Percentiles rank a stretch among this genome's conserved stretches.
Evolutionary conservation across 2,888 invertebrate species (phyloP).

Genomic region (Adela reaumurella): DNA sequence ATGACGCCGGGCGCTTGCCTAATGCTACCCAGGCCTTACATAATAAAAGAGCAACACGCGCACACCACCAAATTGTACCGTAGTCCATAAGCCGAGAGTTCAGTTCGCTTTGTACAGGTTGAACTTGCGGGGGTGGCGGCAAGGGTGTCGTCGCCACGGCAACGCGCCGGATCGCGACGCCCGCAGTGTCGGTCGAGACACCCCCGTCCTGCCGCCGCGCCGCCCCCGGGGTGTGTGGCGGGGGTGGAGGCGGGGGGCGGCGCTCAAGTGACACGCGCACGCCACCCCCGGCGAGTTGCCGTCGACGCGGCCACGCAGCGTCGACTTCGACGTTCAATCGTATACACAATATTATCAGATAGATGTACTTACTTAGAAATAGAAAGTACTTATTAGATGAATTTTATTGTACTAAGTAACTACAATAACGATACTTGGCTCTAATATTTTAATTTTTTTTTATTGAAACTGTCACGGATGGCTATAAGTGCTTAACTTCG

Average conservation of each 20-base stretch:
- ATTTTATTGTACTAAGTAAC: no score
- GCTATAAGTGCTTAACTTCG: no score
- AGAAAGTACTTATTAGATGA: no score
- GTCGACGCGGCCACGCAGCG: background rate
- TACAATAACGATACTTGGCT: no score
- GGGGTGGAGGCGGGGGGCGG: constrained; percentile 22
- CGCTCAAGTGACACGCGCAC: constrained; percentile 1
- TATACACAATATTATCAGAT: no score
- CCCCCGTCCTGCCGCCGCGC: constrained; percentile 23
- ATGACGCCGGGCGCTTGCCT: background rate
- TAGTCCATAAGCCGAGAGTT: background rate
- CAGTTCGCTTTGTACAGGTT: constrained; percentile 4
- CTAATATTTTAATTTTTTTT: no score
- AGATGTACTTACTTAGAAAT: no score
- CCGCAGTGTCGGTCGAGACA: constrained; percentile 58
- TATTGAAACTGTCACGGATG: no score
- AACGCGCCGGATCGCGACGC: constrained; percentile 60
- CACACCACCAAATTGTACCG: background rate
- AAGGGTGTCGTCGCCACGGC: constrained; percentile 56
- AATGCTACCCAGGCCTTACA: background rate
- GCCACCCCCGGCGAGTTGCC: background rate
- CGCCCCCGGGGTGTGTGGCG: constrained; percentile 31
- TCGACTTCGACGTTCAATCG: no score
- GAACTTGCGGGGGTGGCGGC: constrained; percentile 32
- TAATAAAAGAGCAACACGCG: background rate